Evolutionary conservation across 2,888 invertebrate genomes (phyloP), one percentile per base, ranked within the genome.

Genomic region (Cerastis rubricosa): DNA sequence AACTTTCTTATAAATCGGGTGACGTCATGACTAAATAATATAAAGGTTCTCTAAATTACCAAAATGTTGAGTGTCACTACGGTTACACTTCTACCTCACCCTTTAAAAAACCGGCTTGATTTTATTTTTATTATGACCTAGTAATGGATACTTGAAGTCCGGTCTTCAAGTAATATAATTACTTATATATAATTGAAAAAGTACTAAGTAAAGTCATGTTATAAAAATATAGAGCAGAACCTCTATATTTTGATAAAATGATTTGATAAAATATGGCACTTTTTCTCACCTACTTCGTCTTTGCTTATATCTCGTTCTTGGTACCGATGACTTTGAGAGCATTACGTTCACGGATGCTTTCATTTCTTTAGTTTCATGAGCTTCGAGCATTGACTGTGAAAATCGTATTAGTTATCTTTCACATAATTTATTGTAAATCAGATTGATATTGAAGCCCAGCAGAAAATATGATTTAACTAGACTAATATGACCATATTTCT

Each of bases 111-210:
- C 14, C 7, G 0, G 2, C 25, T 25, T 29, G 14, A 29, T 3
- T 2, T 61, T 19, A 29, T 29, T 59, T 61, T 61, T 35, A 29
- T 29, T 19, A 61, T 7, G 4, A 61, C 9, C 29, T 19, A 61
- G 57, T 80, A 83, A 85, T 86, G 76, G 74, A 73, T 64, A 73
- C 74, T 78, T 77, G 59, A 69, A 78, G 74, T 57, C 40, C 40
- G 54, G 61, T 65, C 68, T n/a, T n/a, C n/a, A n/a, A n/a, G n/a
- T n/a, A n/a, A n/a, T n/a, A n/a, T n/a, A n/a, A n/a, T n/a, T n/a
- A n/a, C 59, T 59, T 43, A 77, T 69, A 72, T 59, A 77, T 73
- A 72, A 85, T 85, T 29, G 57, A 57, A 29, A 14, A 29, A 61
- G 29, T 19, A 59, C 59, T 59, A 29, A 66, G 74, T 71, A 71